A percentile compares a stretch with the other conserved stretches of the same genome.
Evolutionary conservation across 2,888 invertebrate species (phyloP).

Genomic region (Coenonympha glycerion): DNA sequence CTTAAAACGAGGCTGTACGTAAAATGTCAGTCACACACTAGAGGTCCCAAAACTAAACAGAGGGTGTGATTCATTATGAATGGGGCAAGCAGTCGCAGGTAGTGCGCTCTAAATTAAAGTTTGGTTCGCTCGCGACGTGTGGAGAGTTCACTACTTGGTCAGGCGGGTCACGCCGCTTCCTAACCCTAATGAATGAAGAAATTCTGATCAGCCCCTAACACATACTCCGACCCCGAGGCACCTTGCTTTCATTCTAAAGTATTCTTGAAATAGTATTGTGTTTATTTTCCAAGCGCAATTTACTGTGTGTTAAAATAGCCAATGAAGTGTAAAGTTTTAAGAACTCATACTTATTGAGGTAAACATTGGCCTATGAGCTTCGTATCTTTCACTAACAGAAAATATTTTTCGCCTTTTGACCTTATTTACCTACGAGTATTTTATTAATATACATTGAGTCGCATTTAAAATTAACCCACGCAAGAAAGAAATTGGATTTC

Average conservation of each 20-base stretch:
- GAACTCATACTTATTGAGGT: no score
- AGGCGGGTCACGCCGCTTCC: constrained; percentile 61
- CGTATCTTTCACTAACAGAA: no score
- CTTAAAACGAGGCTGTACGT: constrained; percentile 37
- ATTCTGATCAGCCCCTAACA: constrained; percentile 53
- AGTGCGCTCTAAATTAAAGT: constrained; percentile 65
- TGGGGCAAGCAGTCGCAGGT: constrained; percentile 56
- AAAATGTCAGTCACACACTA: constrained; percentile 62
- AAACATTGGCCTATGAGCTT: neutral
- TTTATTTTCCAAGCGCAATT: constrained; percentile 22
- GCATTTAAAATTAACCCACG: constrained; percentile 8
- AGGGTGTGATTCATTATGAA: constrained; percentile 64
- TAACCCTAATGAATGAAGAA: constrained; percentile 72
- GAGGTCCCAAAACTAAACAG: constrained; percentile 55
- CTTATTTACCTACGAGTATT: constrained; percentile 1
- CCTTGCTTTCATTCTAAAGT: constrained; percentile 56
- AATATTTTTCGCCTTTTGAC: no score
- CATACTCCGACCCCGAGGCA: constrained; percentile 43
- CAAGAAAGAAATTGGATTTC: constrained; percentile 31
- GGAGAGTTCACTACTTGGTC: constrained; percentile 53
- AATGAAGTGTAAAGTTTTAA: no score
- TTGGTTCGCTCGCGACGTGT: constrained; percentile 57
- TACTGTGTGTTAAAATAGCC: neutral
- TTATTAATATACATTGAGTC: constrained; percentile 3
- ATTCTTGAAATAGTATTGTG: constrained; percentile 27